Conservation (phyloP, 1,140 invertebrate species). For the Lucilia cuprina region DNA sequence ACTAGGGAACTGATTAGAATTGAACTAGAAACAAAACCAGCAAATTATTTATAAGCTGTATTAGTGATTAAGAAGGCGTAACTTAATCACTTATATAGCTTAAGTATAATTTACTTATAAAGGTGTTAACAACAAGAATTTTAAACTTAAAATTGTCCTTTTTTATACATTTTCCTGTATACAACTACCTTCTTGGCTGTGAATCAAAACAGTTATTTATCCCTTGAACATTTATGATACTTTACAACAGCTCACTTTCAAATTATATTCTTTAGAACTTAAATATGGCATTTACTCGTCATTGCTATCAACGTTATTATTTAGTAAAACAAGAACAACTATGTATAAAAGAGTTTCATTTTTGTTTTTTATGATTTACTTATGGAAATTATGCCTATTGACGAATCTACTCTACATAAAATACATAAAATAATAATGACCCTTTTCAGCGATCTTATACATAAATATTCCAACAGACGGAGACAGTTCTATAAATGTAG, state of each 20-base stretch:
- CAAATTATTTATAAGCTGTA: too few species aligned
- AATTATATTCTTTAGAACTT: neutral
- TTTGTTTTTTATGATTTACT: neutral
- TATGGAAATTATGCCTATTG: neutral
- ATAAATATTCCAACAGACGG: too few species aligned
- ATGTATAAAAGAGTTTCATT: too few species aligned
- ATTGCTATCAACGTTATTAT: neutral
- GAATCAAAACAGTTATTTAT: neutral
- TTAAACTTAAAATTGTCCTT: neutral
- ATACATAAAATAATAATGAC: neutral
- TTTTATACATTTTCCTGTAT: neutral
- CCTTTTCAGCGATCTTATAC: neutral
- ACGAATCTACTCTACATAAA: neutral
- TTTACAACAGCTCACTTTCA: neutral
- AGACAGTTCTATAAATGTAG: too few species aligned
- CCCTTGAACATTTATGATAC: neutral
- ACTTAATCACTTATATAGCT: too few species aligned
- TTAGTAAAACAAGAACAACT: too few species aligned
- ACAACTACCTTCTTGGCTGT: neutral
- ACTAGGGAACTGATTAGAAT: too few species aligned
- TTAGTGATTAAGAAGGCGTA: too few species aligned
- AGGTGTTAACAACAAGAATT: neutral
- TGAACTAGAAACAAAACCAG: too few species aligned
- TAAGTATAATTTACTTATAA: too few species aligned
- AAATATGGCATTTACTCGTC: neutral